phyloP scores from a whole-genome alignment of 2,888 invertebrate genomes.

The Capitulum mitella region DNA sequence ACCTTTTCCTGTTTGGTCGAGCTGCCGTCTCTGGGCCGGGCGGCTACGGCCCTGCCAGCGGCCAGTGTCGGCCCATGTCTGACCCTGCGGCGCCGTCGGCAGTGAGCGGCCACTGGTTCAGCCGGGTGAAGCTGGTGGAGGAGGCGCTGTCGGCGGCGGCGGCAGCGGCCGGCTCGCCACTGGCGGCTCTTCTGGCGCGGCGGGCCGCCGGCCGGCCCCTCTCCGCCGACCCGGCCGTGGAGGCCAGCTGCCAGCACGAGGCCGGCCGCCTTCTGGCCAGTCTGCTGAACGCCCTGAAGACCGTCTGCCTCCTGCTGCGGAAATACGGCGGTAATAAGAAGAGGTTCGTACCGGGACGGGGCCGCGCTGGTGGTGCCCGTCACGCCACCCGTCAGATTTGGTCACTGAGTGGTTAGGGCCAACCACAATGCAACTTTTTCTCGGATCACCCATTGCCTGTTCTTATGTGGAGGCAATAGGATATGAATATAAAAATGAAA shows the following conservation, averaged over 20 bases:
- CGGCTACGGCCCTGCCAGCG: no score
- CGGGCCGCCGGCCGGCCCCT: not conserved
- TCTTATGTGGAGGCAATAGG: no score
- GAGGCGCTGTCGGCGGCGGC: conserved; percentile 1
- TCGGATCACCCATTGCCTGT: no score
- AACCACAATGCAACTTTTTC: no score
- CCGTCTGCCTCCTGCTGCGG: not conserved
- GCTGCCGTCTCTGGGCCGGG: no score
- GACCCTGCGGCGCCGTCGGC: not conserved
- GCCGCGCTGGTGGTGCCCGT: no score
- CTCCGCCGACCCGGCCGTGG: not conserved
- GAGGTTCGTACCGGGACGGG: no score
- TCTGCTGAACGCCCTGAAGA: not conserved
- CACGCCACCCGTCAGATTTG: no score
- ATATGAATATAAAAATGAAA: no score
- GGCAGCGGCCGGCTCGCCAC: not conserved
- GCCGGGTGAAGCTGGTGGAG: conserved; percentile 15
- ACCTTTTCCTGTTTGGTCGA: no score
- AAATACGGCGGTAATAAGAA: not conserved
- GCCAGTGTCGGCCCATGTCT: no score
- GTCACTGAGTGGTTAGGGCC: no score
- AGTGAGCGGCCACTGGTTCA: not conserved
- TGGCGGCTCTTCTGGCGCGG: not conserved
- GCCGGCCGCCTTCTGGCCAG: not conserved
- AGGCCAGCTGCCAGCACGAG: not conserved